These are phyloP conservation scores for Catharus minimus DNA, from an alignment of 2,113 vertebrate genomes.

Conservation along the genomic window DNA sequence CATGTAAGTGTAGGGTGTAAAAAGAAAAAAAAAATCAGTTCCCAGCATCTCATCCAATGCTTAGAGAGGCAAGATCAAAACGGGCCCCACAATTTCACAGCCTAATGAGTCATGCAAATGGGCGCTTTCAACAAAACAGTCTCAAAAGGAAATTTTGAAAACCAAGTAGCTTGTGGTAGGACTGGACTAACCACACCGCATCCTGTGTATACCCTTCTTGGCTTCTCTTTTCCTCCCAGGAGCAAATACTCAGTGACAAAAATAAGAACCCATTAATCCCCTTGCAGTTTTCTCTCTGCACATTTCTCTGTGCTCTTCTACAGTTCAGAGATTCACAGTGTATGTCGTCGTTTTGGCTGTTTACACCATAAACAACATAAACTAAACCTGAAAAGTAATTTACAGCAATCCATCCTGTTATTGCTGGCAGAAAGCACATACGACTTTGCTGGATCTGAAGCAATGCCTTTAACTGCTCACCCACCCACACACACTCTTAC, in stretches of 20 bases:
- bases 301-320: not conserved
- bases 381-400: not conserved
- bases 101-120: not conserved
- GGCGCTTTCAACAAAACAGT: not conserved
- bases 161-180: not conserved
- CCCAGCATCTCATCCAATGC: not conserved
- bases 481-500: not conserved
- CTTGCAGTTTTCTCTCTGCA: not conserved
- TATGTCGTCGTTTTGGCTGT: not conserved
- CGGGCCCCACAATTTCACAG: not conserved
- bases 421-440: not conserved
- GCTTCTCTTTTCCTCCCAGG: not conserved
- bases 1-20: not conserved
- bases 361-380: not conserved
- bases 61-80: not conserved
- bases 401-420: not conserved
- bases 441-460: not conserved
- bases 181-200: not conserved
- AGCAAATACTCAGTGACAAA: not conserved
- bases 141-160: constrained; percentile 10
- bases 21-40: not conserved
- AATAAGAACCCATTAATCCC: not conserved
- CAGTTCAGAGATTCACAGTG: not conserved
- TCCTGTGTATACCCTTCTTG: not conserved
- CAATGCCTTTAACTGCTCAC: not conserved